A percentile compares a stretch with the other conserved stretches of the same genome.
These are phyloP conservation scores for Tragelaphus imberbis DNA, from an alignment of 2,113 vertebrate genomes.

Conservation along the genomic window DNA sequence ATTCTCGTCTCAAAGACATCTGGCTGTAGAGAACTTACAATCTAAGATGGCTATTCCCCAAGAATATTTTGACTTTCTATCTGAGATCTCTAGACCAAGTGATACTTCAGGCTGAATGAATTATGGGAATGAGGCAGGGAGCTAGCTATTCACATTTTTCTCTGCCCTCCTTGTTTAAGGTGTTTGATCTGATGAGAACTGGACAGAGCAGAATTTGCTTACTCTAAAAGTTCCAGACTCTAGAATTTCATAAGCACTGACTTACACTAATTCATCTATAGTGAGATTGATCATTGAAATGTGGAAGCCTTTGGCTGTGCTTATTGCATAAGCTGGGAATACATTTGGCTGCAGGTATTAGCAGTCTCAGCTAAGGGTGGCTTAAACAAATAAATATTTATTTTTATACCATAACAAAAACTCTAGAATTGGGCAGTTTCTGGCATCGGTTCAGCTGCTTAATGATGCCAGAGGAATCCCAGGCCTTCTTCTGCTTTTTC, in stretches of 20 bases:
- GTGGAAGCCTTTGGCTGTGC: background rate
- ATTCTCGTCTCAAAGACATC: background rate
- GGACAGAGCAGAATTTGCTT: background rate
- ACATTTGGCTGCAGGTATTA: background rate
- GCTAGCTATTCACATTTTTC: background rate
- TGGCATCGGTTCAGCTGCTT: background rate
- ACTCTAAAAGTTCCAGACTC: background rate
- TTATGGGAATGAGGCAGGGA: background rate
- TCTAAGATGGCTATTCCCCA: background rate
- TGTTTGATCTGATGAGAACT: background rate
- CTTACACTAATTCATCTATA: background rate
- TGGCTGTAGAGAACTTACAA: background rate
- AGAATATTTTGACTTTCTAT: background rate
- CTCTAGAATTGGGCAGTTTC: background rate
- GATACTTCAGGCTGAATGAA: background rate
- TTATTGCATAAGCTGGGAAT: background rate
- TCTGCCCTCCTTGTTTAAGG: background rate
- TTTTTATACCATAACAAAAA: background rate
- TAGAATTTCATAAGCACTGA: background rate
- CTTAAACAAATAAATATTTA: background rate
- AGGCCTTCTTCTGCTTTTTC: background rate
- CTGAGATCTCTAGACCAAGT: background rate
- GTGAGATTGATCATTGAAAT: background rate
- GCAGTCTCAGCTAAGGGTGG: background rate
- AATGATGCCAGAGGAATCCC: background rate